Evolutionary conservation across 2,888 invertebrate species (phyloP).

Genomic region (Netelia inedita): DNA sequence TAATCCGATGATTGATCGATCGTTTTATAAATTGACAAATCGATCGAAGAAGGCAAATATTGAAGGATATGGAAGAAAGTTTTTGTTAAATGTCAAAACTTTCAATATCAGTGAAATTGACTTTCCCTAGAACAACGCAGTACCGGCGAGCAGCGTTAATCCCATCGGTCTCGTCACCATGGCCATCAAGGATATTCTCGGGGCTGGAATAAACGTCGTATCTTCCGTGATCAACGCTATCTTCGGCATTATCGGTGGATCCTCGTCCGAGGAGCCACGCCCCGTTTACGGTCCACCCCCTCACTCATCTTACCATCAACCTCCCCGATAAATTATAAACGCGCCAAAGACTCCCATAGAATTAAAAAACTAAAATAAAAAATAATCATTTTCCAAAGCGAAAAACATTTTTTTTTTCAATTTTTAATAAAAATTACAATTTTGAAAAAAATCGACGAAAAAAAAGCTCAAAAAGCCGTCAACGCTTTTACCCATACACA

Average conservation of each 20-base stretch:
- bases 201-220: constrained; percentile 77
- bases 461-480: background rate
- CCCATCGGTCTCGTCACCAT: constrained; percentile 75
- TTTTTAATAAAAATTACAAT: background rate
- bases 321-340: constrained; percentile 4
- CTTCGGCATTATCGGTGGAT: constrained; percentile 79
- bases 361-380: background rate
- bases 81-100: constrained; percentile 11
- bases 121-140: constrained; percentile 57
- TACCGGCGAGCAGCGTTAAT: constrained; percentile 76
- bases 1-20: background rate
- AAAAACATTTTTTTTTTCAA: background rate
- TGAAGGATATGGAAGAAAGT: background rate
- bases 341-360: background rate
- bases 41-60: background rate
- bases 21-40: background rate
- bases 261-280: constrained; percentile 70
- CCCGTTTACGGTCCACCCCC: constrained; percentile 75
- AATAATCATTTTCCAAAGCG: background rate
- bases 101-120: background rate
- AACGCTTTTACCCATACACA: no score
- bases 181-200: constrained; percentile 80
- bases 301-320: constrained; percentile 47
- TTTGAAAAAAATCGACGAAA: background rate
- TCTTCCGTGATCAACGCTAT: constrained; percentile 77